These are phyloP conservation scores for Mactra quadrangularis DNA, from an alignment of 1,140 invertebrate species.

Conservation along the genomic window DNA sequence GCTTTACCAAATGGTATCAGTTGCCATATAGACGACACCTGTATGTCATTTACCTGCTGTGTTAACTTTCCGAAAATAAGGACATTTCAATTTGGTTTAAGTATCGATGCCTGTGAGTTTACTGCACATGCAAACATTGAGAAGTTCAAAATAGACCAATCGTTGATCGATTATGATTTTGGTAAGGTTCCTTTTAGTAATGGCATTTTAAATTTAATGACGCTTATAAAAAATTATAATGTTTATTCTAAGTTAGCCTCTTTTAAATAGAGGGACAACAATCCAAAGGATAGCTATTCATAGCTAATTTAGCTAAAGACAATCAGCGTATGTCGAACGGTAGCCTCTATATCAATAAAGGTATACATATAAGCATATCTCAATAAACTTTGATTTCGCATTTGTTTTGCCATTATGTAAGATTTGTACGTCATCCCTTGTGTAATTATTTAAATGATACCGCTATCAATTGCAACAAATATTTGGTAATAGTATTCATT, in stretches of 20 bases:
- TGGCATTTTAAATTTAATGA: neutral
- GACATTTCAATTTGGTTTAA: conserved; percentile 8
- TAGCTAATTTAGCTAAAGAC: neutral
- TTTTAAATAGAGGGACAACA: neutral
- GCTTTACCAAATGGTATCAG: conserved; percentile 16
- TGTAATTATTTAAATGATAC: too few relatives aligned
- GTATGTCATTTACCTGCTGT: conserved; percentile 4
- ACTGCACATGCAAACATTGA: conserved; percentile 19
- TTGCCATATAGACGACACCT: conserved; percentile 16
- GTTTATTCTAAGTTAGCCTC: neutral
- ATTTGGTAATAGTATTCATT: too few relatives aligned
- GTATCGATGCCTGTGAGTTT: conserved; percentile 18
- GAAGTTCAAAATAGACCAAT: conserved; percentile 17
- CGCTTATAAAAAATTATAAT: neutral
- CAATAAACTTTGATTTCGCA: too few relatives aligned
- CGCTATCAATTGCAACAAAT: too few relatives aligned
- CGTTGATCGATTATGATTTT: conserved; percentile 37
- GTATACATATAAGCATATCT: neutral
- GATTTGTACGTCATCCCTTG: too few relatives aligned
- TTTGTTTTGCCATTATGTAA: too few relatives aligned
- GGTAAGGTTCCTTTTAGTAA: conserved; percentile 13
- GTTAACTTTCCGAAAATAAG: conserved; percentile 5
- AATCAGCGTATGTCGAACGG: neutral
- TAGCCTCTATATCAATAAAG: neutral
- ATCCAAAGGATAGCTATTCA: neutral